Evolutionary conservation across 1,140 invertebrate genomes (phyloP).

Genomic region (Kradibia gibbosae): DNA sequence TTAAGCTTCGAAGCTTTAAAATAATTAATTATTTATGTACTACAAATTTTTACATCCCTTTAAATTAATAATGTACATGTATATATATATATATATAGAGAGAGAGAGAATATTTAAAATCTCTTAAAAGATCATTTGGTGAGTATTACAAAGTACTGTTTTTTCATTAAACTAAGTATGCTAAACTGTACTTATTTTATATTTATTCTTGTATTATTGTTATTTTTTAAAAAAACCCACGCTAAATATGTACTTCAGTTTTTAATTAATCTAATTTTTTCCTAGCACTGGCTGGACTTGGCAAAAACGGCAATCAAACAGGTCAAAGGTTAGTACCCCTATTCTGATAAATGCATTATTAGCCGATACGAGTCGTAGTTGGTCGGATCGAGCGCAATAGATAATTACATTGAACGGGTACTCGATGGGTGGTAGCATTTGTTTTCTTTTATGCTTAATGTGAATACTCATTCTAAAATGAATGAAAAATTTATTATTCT

Average conservation of each 20-base stretch:
- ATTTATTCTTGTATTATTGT: neutral
- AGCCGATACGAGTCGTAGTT: constrained; percentile 20
- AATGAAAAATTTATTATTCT: no score
- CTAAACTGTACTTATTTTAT: neutral
- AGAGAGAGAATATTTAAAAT: no score
- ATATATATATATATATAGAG: no score
- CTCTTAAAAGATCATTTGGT: no score
- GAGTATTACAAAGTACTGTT: no score
- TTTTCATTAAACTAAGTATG: no score
- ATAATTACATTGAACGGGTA: neutral
- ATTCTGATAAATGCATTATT: neutral
- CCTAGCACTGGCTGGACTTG: constrained; percentile 96
- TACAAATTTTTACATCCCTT: no score
- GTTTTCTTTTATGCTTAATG: neutral
- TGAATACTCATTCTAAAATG: neutral
- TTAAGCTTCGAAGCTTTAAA: no score
- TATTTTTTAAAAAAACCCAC: neutral
- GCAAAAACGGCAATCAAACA: constrained; percentile 94
- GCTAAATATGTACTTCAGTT: neutral
- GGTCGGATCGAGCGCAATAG: neutral
- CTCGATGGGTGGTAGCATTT: neutral
- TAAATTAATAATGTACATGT: no score
- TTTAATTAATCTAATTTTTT: constrained; percentile 61
- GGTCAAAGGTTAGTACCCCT: constrained; percentile 85
- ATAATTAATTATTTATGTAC: no score